Evolutionary conservation across 2,113 vertebrate genomes (phyloP).

Genomic region (Holacanthus passer): DNA sequence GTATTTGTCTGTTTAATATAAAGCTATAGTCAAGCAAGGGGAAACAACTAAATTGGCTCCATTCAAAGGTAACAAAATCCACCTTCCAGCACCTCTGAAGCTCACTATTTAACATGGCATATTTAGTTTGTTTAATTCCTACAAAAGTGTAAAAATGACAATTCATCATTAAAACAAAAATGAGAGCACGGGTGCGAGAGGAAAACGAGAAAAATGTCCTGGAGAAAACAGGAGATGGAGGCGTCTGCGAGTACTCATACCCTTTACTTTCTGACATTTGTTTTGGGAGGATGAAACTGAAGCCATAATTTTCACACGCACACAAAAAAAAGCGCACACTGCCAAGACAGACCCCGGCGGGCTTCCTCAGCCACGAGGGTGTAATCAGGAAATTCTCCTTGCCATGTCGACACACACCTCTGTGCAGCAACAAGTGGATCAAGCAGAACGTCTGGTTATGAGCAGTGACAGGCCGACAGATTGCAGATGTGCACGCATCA

Average conservation of each 20-base stretch:
- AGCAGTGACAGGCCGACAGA: slow-evolving; percentile 44
- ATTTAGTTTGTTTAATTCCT: too few relatives aligned
- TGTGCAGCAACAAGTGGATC: slow-evolving; percentile 9
- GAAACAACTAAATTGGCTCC: too few relatives aligned
- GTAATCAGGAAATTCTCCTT: slow-evolving; percentile 59
- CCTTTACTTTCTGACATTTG: slow-evolving; percentile 52
- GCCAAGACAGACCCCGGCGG: slow-evolving; percentile 28
- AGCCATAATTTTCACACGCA: slow-evolving; percentile 36
- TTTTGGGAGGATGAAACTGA: slow-evolving; percentile 52
- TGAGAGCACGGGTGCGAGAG: background rate
- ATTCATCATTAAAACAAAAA: background rate
- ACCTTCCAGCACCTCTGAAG: background rate
- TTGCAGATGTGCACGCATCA: slow-evolving; percentile 65
- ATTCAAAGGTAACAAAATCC: background rate
- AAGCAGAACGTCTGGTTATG: slow-evolving; percentile 35
- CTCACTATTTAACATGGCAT: background rate
- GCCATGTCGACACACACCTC: slow-evolving; percentile 21
- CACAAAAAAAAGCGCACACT: slow-evolving; percentile 17
- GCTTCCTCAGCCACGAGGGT: slow-evolving; percentile 57
- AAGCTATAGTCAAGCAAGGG: background rate
- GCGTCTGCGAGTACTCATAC: slow-evolving; percentile 45
- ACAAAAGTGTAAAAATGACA: too few relatives aligned
- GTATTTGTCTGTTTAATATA: background rate
- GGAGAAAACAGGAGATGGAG: slow-evolving; percentile 27
- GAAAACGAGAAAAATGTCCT: background rate